A percentile compares a stretch with the other conserved stretches of the same genome.
Conservation (phyloP, 2,888 invertebrate species). For the Oithona nana region DNA sequence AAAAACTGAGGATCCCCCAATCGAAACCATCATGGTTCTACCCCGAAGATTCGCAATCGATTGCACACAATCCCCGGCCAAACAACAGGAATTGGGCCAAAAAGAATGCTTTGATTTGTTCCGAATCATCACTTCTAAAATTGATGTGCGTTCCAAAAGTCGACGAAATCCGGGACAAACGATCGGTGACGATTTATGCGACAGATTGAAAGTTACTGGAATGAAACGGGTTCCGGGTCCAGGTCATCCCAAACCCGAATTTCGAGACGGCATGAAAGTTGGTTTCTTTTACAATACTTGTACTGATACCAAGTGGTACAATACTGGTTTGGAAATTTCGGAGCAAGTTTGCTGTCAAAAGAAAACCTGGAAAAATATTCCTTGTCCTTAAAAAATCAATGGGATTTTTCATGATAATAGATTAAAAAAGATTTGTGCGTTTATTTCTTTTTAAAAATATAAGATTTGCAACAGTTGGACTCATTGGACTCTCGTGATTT, state of each 20-base stretch:
- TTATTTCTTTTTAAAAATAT: no score
- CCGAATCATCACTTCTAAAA: not conserved
- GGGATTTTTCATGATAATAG: not conserved
- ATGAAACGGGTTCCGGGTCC: not conserved
- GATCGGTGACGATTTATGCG: slow-evolving; percentile 2
- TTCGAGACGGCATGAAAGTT: not conserved
- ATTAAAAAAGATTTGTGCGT: not conserved
- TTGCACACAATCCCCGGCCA: not conserved
- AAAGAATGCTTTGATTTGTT: not conserved
- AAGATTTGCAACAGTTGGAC: no score
- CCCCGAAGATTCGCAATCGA: not conserved
- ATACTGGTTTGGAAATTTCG: not conserved
- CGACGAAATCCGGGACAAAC: not conserved
- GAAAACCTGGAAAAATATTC: not conserved
- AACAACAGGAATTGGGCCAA: not conserved
- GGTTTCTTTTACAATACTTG: not conserved
- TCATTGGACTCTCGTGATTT: no score
- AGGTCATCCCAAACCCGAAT: not conserved
- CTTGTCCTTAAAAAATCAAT: no score
- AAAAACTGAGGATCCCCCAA: not conserved
- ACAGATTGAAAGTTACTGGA: not conserved
- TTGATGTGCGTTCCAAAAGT: not conserved
- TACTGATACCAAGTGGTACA: not conserved
- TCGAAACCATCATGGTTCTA: not conserved
- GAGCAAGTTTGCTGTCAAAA: not conserved